Conservation (phyloP, 2,888 invertebrate genomes). For the Corbicula japonica region DNA sequence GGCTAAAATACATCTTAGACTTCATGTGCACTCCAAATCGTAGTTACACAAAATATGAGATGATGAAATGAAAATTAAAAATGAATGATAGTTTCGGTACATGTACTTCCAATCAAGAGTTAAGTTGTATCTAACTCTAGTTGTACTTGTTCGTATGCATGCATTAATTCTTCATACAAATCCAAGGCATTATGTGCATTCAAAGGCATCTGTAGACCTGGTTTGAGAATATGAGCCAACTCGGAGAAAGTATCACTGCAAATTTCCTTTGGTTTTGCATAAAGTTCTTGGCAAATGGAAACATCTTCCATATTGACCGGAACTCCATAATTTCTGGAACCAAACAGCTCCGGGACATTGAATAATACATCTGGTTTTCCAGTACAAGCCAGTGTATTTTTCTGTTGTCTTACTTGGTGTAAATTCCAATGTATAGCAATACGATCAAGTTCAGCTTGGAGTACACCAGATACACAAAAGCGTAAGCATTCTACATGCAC, state of each 20-base stretch:
- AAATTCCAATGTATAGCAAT: slow-evolving; percentile 29
- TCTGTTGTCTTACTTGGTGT: slow-evolving; percentile 21
- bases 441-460: slow-evolving; percentile 16
- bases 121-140: too few species aligned
- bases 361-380: slow-evolving; percentile 14
- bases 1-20: too few species aligned
- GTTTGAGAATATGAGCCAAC: slow-evolving; percentile 22
- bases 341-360: slow-evolving; percentile 5
- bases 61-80: too few species aligned
- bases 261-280: slow-evolving; percentile 5
- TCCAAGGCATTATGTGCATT: slow-evolving; percentile 14
- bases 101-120: too few species aligned
- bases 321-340: slow-evolving; percentile 13
- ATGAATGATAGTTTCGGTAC: too few species aligned
- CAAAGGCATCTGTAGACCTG: slow-evolving; percentile 16
- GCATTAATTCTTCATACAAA: slow-evolving; percentile 13
- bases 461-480: slow-evolving; percentile 6
- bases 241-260: slow-evolving; percentile 10
- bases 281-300: slow-evolving; percentile 18
- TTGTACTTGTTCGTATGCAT: slow-evolving; percentile 12
- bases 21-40: too few species aligned
- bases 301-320: not conserved
- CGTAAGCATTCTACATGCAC: slow-evolving; percentile 20
- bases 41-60: too few species aligned
- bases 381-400: slow-evolving; percentile 8